Evolutionary conservation across 1,140 invertebrate species (phyloP).

Genomic region (Bilobella aurantiaca): DNA sequence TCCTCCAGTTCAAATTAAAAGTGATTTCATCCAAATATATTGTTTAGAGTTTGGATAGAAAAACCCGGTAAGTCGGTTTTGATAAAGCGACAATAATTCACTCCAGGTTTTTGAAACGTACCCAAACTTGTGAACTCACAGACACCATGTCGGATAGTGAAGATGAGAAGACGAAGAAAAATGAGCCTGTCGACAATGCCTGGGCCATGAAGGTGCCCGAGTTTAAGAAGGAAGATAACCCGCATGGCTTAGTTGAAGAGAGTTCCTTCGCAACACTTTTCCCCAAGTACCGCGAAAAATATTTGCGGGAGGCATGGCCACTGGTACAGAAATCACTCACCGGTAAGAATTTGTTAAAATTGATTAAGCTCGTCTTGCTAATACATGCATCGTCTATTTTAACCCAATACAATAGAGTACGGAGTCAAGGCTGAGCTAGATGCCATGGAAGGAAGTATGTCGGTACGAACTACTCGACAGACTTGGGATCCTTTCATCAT

Average conservation of each 20-base stretch:
- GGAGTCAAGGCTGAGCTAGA: constrained; percentile 84
- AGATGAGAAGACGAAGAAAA: constrained; percentile 8
- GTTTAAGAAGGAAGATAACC: constrained; percentile 85
- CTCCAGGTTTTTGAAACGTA: no score
- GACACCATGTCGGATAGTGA: no score
- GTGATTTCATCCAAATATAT: no score
- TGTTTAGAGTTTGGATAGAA: no score
- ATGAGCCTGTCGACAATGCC: constrained; percentile 63
- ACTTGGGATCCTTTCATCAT: constrained; percentile 99
- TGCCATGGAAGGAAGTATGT: constrained; percentile 89
- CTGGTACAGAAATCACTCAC: constrained; percentile 73
- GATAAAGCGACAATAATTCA: no score
- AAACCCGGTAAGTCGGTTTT: no score
- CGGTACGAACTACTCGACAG: constrained; percentile 87
- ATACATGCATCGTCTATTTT: neutral
- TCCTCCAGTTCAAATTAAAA: no score
- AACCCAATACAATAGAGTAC: constrained; percentile 48
- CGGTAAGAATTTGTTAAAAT: constrained; percentile 12
- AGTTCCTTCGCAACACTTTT: constrained; percentile 71
- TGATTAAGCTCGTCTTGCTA: neutral
- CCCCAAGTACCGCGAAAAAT: constrained; percentile 91
- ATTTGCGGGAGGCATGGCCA: constrained; percentile 91
- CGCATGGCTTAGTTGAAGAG: constrained; percentile 63
- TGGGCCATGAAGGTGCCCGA: constrained; percentile 80
- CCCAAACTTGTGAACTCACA: no score